Evolutionary conservation across 2,113 vertebrate genomes (phyloP), one percentile per base, ranked within the genome.

Genomic region (Coregonus clupeaformis): DNA sequence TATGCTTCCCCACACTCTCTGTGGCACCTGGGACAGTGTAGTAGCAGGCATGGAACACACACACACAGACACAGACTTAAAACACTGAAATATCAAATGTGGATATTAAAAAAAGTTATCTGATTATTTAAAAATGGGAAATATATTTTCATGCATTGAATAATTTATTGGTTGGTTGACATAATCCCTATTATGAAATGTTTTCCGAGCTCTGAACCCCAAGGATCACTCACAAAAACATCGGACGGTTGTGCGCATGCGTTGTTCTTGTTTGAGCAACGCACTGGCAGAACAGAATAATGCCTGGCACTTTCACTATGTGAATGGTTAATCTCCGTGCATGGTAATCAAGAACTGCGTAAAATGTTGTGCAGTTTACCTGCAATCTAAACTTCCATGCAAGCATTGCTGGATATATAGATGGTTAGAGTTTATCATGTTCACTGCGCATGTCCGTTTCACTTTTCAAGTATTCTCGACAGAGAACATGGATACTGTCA

Each of bases 1-100:
- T 99, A 49, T 99, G 98, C 77, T 96, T 95, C 78, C 96, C 98
- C 69, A 98, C 95, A 63, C 97, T 99, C 86, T 99, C 97, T 76
- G 95, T 97, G 81, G 97, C 98, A 87, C 98, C 98, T 99, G 82
- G 22, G 86, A 89, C 0, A 78, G 55, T 71, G 84, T 45, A 63
- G 6, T 3, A 24, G 25, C 16, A 65, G 6, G 57, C 9, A 64
- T 4, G 52, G 29, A 42, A 18, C 16, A 32, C 45, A 74, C 66
- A n/a, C n/a, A 42, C 11, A 32, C 5, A 55, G 7, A 71, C 25
- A 30, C 57, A 9, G 7, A 36, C 32, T 27, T 27, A 27, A 27
- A 42, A 42, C 36, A 11, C 36, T 1, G 36, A 42, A 42, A 42
- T 42, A 11, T 42, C 36, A 42, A 42, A 42, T 42, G 36, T 42